phyloP scores from a whole-genome alignment of 2,113 vertebrate species.

The Cromileptes altivelis region DNA sequence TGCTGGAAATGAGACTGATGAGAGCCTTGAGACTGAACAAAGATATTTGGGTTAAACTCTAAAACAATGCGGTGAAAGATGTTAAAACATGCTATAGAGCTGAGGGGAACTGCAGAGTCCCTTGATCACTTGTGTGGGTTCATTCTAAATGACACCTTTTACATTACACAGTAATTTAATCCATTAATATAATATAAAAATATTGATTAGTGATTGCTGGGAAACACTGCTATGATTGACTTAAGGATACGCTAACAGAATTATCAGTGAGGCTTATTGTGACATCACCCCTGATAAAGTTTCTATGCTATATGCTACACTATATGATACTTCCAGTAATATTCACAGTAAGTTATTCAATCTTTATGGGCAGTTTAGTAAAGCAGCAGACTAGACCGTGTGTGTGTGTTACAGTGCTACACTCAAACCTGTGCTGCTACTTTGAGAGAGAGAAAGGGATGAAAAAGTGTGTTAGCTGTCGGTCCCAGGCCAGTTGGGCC shows the following conservation, averaged over 20 bases:
- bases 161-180: background rate
- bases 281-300: background rate
- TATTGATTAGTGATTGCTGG: background rate
- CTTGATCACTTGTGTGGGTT: background rate
- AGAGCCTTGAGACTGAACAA: background rate
- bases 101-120: background rate
- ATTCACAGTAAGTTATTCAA: background rate
- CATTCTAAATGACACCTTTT: too few species aligned
- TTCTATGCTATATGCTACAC: background rate
- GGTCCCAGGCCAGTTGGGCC: conserved; percentile 12
- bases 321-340: background rate
- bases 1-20: too few species aligned
- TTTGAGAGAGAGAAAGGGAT: background rate
- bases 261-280: background rate
- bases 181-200: background rate
- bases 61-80: background rate
- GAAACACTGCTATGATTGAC: background rate
- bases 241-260: background rate
- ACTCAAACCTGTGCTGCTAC: background rate
- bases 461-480: background rate
- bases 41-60: background rate
- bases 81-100: background rate
- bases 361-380: background rate
- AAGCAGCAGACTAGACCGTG: background rate
- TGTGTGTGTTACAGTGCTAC: background rate